Evolutionary conservation across 2,113 vertebrate genomes (phyloP).

Genomic region (Otus sunia): DNA sequence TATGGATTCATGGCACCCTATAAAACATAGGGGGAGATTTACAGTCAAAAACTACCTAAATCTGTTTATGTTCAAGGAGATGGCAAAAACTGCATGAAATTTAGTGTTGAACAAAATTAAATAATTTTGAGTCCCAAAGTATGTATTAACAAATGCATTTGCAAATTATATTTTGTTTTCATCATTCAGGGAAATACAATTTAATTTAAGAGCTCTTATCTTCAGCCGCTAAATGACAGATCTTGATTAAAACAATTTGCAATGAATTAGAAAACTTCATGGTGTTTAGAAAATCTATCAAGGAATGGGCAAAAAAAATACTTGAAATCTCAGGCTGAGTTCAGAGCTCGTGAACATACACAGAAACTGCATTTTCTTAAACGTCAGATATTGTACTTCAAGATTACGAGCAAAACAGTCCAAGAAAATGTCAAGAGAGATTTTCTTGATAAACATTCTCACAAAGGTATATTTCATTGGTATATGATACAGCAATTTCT

Average conservation of each 20-base stretch:
- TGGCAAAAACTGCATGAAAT: background rate
- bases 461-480: background rate
- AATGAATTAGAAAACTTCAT: background rate
- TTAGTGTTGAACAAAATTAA: background rate
- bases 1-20: background rate
- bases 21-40: background rate
- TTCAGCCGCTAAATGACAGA: background rate
- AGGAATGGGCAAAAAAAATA: background rate
- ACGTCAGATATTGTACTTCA: background rate
- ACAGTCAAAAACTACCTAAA: background rate
- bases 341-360: background rate
- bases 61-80: background rate
- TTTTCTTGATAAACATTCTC: background rate
- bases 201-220: slow-evolving; percentile 39
- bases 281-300: background rate
- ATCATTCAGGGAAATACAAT: slow-evolving; percentile 15
- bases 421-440: background rate
- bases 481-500: background rate
- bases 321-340: background rate
- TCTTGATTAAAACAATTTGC: slow-evolving; percentile 9
- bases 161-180: slow-evolving; percentile 30
- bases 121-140: background rate
- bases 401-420: background rate
- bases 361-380: background rate
- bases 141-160: background rate